phyloP scores from a whole-genome alignment of 2,797 vertebrate species.

The Prunella strophiata region DNA sequence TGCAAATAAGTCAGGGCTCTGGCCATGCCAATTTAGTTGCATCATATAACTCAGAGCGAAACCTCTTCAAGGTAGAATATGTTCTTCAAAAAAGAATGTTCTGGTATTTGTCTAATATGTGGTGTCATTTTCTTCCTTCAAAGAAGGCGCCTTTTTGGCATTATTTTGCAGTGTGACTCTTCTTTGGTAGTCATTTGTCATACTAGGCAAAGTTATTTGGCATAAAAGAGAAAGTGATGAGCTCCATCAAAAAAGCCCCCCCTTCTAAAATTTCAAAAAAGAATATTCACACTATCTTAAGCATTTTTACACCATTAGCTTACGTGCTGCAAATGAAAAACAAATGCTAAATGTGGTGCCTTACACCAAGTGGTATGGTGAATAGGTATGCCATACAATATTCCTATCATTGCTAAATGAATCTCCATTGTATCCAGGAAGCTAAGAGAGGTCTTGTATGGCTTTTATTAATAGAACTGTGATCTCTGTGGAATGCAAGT shows the following conservation, averaged over 20 bases:
- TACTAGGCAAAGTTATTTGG: background rate
- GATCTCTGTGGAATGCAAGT: constrained; percentile 71
- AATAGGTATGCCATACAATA: constrained; percentile 44
- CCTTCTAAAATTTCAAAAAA: background rate
- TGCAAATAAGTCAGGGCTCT: background rate
- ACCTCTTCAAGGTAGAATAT: background rate
- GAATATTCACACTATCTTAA: background rate
- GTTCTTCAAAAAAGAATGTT: background rate
- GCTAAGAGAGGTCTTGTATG: constrained; percentile 38
- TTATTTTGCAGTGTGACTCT: background rate
- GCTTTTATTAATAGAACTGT: constrained; percentile 77
- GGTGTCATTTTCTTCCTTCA: background rate
- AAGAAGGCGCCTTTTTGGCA: background rate
- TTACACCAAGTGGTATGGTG: background rate
- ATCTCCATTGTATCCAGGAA: constrained; percentile 66
- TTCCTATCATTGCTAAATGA: constrained; percentile 44
- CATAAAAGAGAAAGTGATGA: background rate
- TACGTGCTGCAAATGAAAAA: background rate
- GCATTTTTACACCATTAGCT: constrained; percentile 12
- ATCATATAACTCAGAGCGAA: background rate
- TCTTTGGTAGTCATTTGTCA: background rate
- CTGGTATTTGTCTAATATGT: background rate
- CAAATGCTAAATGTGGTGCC: constrained; percentile 27
- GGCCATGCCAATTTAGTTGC: background rate
- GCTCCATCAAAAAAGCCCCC: background rate